These are phyloP conservation scores for Asobara japonica DNA, from an alignment of 1,140 invertebrate genomes.

Conservation along the genomic window DNA sequence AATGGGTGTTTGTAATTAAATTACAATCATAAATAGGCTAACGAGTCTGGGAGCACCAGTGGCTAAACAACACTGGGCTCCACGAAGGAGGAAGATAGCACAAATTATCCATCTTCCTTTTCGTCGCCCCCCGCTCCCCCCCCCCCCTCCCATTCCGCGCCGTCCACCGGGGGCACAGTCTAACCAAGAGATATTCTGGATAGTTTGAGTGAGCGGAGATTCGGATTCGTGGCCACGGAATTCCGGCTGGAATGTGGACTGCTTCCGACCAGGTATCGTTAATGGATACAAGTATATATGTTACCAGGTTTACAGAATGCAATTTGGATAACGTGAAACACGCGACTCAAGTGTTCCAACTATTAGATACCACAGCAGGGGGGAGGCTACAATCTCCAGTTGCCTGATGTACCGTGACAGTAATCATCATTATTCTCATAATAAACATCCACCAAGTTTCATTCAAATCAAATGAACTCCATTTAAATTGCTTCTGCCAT, in stretches of 20 bases:
- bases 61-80: slow-evolving; percentile 1
- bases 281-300: slow-evolving; percentile 26
- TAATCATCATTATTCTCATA: slow-evolving; percentile 5
- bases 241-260: slow-evolving; percentile 34
- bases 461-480: neutral
- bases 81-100: neutral
- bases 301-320: slow-evolving; percentile 11
- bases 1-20: slow-evolving; percentile 9
- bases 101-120: neutral
- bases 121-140: neutral
- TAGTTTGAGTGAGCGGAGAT: slow-evolving; percentile 28
- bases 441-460: neutral
- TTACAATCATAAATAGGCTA: slow-evolving; percentile 35
- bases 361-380: neutral
- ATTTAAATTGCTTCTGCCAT: neutral
- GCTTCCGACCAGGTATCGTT: slow-evolving; percentile 28
- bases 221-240: slow-evolving; percentile 33
- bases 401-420: slow-evolving; percentile 1
- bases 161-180: too few species aligned
- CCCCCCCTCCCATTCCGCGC: neutral
- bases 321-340: slow-evolving; percentile 31
- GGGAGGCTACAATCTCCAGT: neutral
- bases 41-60: slow-evolving; percentile 3
- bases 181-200: neutral
- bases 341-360: slow-evolving; percentile 20